Conservation (phyloP, 2,113 vertebrate genomes). For the Indri indri region DNA sequence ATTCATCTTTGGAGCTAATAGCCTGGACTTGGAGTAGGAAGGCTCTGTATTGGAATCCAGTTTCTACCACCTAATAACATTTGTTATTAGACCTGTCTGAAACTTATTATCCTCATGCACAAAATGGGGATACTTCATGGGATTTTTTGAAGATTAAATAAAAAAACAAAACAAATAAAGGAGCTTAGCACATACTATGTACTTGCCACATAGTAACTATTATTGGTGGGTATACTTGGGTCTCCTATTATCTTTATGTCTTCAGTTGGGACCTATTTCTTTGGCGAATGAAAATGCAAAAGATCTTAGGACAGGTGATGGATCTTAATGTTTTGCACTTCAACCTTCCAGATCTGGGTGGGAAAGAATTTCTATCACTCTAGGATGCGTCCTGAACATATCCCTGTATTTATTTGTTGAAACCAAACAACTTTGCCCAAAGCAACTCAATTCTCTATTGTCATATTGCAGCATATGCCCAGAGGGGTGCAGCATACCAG, state of each 20-base stretch:
- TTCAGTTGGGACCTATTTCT: background rate
- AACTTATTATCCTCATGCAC: background rate
- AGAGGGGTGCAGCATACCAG: accelerated
- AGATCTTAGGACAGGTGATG: background rate
- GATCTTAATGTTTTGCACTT: background rate
- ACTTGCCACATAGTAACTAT: background rate
- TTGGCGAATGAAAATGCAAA: background rate
- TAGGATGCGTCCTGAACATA: background rate
- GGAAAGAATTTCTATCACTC: background rate
- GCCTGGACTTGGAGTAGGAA: background rate
- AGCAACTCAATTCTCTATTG: background rate
- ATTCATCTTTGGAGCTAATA: background rate
- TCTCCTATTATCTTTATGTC: background rate
- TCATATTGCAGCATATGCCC: background rate
- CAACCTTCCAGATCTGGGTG: background rate
- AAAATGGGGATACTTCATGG: background rate
- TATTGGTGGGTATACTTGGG: background rate
- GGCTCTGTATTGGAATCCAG: background rate
- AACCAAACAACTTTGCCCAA: background rate
- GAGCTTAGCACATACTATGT: background rate
- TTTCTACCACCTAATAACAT: background rate
- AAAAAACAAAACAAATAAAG: background rate
- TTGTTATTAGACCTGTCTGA: background rate
- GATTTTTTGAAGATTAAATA: background rate
- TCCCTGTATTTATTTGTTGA: background rate